A percentile compares a stretch with the other conserved stretches of the same genome.
These are phyloP conservation scores for Eueremaeus valkanovi DNA, from an alignment of 2,888 invertebrate species.

Conservation along the genomic window DNA sequence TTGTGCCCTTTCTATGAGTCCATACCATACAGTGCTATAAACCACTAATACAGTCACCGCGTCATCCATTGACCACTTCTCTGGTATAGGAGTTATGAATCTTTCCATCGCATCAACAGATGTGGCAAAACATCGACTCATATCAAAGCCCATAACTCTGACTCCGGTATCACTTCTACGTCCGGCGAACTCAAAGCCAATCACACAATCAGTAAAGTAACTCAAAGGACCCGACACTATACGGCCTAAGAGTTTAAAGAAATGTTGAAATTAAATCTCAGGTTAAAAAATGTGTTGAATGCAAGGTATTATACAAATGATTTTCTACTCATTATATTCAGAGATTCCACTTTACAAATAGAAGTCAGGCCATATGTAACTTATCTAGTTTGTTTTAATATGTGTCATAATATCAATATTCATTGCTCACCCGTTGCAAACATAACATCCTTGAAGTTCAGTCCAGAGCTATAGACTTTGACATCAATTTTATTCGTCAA, in stretches of 20 bases:
- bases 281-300: too few species aligned
- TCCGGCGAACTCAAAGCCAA: too few species aligned
- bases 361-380: too few species aligned
- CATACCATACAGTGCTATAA: conserved; percentile 83
- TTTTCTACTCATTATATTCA: too few species aligned
- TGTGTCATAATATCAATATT: background rate
- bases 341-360: too few species aligned
- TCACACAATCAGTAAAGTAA: conserved; percentile 72
- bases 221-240: conserved; percentile 75
- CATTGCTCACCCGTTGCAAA: conserved; percentile 16
- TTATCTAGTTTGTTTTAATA: background rate
- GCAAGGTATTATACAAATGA: too few species aligned
- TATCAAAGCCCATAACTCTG: conserved; percentile 89
- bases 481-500: conserved; percentile 55
- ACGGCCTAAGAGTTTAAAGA: too few species aligned
- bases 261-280: conserved; percentile 61
- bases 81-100: conserved; percentile 63
- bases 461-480: conserved; percentile 53
- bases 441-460: conserved; percentile 70
- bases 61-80: conserved; percentile 78
- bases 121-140: conserved; percentile 80
- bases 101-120: conserved; percentile 66
- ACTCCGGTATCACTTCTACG: conserved; percentile 63
- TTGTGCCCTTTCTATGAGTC: conserved; percentile 77
- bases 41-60: conserved; percentile 92